Percentiles rank a stretch among this genome's conserved stretches.
Evolutionary conservation across 2,888 invertebrate genomes (phyloP).

Genomic region (Drosophila imparisetae): DNA sequence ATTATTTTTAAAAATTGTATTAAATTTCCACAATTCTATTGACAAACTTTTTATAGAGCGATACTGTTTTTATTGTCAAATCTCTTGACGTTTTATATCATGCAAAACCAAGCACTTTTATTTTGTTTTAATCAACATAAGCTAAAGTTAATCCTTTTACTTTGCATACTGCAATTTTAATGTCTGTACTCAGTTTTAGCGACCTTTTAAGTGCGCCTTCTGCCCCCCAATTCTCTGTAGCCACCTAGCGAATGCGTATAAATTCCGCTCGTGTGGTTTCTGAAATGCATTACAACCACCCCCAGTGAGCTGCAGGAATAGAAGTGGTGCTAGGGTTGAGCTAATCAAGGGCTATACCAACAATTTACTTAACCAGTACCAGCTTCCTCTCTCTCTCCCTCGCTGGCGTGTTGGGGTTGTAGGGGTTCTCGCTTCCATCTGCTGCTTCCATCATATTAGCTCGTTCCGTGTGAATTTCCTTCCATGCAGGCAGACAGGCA

Average conservation of each 20-base stretch:
- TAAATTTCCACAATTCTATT: background rate
- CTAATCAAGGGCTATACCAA: conserved; percentile 77
- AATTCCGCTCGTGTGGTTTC: conserved; percentile 77
- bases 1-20: rapidly evolving
- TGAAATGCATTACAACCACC: conserved; percentile 68
- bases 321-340: conserved; percentile 57
- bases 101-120: background rate
- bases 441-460: conserved; percentile 59
- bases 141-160: conserved; percentile 35
- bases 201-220: conserved; percentile 6
- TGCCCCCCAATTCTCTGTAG: background rate
- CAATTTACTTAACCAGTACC: conserved; percentile 72
- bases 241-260: conserved; percentile 58
- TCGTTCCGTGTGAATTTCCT: conserved; percentile 58
- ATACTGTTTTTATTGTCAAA: background rate
- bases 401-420: conserved; percentile 11
- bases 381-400: conserved; percentile 11
- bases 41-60: background rate
- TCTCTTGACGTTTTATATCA: background rate
- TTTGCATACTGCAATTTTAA: conserved; percentile 37
- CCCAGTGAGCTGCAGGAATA: conserved; percentile 21
- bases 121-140: conserved; percentile 24
- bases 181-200: conserved; percentile 23
- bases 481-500: conserved; percentile 31
- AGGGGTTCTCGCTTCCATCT: conserved; percentile 9